These are phyloP conservation scores for Vandiemenella viatica DNA, from an alignment of 2,888 invertebrate genomes.

Conservation along the genomic window DNA sequence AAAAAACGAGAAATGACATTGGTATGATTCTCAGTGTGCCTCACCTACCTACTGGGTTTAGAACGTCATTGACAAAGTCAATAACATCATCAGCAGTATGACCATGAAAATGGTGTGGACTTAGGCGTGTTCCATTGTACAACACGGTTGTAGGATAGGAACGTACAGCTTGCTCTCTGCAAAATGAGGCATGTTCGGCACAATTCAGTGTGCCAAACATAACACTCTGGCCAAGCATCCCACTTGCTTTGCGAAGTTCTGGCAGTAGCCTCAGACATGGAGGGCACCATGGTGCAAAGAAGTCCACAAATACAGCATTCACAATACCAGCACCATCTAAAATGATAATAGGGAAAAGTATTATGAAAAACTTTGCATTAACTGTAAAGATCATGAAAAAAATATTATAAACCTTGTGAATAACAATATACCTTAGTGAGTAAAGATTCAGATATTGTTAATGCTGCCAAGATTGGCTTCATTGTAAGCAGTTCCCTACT, in stretches of 20 bases:
- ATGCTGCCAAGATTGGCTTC: no score
- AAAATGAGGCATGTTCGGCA: constrained; percentile 41
- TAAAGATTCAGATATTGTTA: no score
- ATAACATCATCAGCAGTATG: constrained; percentile 42
- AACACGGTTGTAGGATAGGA: constrained; percentile 56
- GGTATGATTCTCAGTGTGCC: no score
- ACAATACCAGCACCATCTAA: neutral
- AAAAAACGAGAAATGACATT: no score
- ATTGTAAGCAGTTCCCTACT: no score
- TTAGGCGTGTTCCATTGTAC: constrained; percentile 41
- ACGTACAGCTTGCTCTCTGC: constrained; percentile 40
- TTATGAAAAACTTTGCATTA: no score
- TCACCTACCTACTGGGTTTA: constrained; percentile 34
- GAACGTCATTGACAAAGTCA: constrained; percentile 45
- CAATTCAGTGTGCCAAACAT: constrained; percentile 54
- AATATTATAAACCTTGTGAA: no score
- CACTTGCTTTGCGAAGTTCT: constrained; percentile 48
- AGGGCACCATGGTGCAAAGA: constrained; percentile 67
- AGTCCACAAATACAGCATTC: constrained; percentile 50
- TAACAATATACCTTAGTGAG: no score
- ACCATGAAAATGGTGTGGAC: constrained; percentile 39
- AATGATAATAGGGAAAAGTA: constrained; percentile 2
- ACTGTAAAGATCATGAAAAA: no score
- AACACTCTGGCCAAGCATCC: constrained; percentile 32
- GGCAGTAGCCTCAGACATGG: constrained; percentile 54